A percentile compares a stretch with the other conserved stretches of the same genome.
Evolutionary conservation across 2,888 invertebrate species (phyloP).

Genomic region (Hemithea aestivaria): DNA sequence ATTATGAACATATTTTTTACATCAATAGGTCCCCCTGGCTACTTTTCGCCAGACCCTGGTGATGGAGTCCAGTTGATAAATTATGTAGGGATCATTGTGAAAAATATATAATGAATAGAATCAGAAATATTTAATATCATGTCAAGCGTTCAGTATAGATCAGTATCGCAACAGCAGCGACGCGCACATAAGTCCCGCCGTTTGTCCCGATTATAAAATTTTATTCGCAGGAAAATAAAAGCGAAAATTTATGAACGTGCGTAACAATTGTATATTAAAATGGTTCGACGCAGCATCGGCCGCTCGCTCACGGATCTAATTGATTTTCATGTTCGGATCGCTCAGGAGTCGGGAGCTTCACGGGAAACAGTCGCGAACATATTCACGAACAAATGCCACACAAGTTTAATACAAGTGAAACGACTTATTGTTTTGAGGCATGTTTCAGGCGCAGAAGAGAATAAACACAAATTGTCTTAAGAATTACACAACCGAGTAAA

Average conservation of each 20-base stretch:
- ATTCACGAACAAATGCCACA: too few species aligned
- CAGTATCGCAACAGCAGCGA: not conserved
- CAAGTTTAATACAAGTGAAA: too few species aligned
- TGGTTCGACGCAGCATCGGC: conserved; percentile 25
- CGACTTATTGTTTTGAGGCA: too few species aligned
- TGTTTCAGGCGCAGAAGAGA: too few species aligned
- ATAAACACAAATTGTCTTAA: too few species aligned
- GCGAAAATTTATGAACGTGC: conserved; percentile 22
- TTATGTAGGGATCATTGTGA: too few species aligned
- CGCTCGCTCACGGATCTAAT: conserved; percentile 20
- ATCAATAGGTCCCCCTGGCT: too few species aligned
- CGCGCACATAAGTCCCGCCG: conserved; percentile 4
- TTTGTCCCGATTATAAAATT: conserved; percentile 22
- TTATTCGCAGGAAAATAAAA: conserved; percentile 25
- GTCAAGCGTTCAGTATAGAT: not conserved
- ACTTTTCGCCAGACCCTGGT: too few species aligned
- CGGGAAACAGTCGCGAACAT: conserved; percentile 4
- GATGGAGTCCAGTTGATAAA: too few species aligned
- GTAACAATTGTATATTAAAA: conserved; percentile 26
- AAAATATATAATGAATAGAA: too few species aligned
- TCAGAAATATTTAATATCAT: too few species aligned
- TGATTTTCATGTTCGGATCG: conserved; percentile 24
- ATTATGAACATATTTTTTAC: too few species aligned
- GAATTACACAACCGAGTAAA: conserved; percentile 24
- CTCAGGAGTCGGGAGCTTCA: not conserved